Evolutionary conservation across 2,888 invertebrate species (phyloP).

Genomic region (Archips crataeganus): DNA sequence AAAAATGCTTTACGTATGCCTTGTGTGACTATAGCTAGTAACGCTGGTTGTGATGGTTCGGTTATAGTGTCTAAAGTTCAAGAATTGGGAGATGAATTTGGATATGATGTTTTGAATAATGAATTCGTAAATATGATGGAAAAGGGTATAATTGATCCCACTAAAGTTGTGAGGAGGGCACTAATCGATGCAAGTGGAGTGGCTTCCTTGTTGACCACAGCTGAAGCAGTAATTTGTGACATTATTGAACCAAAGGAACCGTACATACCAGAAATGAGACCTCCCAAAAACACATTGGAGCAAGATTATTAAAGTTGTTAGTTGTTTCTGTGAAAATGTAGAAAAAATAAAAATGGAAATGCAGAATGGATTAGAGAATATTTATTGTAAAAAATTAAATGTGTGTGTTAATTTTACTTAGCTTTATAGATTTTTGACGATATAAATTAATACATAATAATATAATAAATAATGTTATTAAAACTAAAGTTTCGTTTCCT

Average conservation of each 20-base stretch:
- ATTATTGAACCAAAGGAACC: conserved; percentile 48
- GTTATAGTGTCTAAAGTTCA: conserved; percentile 96
- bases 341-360: not conserved
- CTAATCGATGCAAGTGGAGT: conserved; percentile 76
- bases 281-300: not conserved
- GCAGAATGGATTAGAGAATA: not conserved
- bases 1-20: conserved; percentile 94
- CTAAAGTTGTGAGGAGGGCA: conserved; percentile 88
- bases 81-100: conserved; percentile 89
- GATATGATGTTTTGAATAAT: conserved; percentile 95
- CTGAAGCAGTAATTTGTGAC: conserved; percentile 98
- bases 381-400: not conserved
- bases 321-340: not conserved
- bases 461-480: not conserved
- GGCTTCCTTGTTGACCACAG: conserved; percentile 88
- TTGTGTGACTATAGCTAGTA: conserved; percentile 94
- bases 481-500: not conserved
- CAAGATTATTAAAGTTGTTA: not conserved
- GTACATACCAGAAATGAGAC: not conserved
- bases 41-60: conserved; percentile 96
- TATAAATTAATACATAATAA: not conserved
- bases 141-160: conserved; percentile 97
- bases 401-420: not conserved
- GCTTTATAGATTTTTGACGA: not conserved
- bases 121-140: conserved; percentile 96